These are phyloP conservation scores for Nautilus pompilius DNA, from an alignment of 1,140 invertebrate species.

Conservation along the genomic window DNA sequence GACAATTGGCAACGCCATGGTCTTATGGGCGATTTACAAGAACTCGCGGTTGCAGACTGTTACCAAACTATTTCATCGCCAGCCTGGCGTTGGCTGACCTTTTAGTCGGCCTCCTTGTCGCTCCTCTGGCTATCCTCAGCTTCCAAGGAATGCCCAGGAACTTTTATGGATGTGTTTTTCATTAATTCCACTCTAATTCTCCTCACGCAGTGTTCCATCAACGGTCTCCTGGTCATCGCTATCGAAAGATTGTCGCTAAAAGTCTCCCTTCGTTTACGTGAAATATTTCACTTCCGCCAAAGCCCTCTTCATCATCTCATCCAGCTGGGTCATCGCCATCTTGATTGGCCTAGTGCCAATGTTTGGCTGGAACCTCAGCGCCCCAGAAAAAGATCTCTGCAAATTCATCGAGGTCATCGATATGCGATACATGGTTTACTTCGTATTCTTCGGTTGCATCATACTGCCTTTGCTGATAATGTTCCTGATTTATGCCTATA, in stretches of 20 bases:
- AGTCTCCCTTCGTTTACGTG: constrained; percentile 45
- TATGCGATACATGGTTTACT: constrained; percentile 50
- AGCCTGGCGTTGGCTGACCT: constrained; percentile 56
- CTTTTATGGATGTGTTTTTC: constrained; percentile 46
- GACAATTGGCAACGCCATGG: constrained; percentile 52
- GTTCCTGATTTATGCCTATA: constrained; percentile 45
- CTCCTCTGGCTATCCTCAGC: constrained; percentile 40
- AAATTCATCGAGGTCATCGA: constrained; percentile 43
- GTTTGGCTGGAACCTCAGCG: constrained; percentile 45
- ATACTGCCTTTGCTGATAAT: constrained; percentile 44
- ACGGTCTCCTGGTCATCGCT: constrained; percentile 45
- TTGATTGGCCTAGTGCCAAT: constrained; percentile 45
- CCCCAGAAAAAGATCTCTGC: constrained; percentile 25
- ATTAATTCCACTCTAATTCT: constrained; percentile 46
- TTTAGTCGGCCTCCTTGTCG: constrained; percentile 48
- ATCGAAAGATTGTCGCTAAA: constrained; percentile 45
- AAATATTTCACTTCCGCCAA: constrained; percentile 24
- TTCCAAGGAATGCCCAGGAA: constrained; percentile 33
- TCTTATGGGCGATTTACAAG: constrained; percentile 51
- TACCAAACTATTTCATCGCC: constrained; percentile 58
- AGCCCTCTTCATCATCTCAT: constrained; percentile 27
- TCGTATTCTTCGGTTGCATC: constrained; percentile 48
- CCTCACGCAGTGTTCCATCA: constrained; percentile 51
- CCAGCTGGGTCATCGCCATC: constrained; percentile 38
- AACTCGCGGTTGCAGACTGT: constrained; percentile 52